Evolutionary conservation across 2,113 vertebrate species (phyloP).

Genomic region (Paratilapia polleni): DNA sequence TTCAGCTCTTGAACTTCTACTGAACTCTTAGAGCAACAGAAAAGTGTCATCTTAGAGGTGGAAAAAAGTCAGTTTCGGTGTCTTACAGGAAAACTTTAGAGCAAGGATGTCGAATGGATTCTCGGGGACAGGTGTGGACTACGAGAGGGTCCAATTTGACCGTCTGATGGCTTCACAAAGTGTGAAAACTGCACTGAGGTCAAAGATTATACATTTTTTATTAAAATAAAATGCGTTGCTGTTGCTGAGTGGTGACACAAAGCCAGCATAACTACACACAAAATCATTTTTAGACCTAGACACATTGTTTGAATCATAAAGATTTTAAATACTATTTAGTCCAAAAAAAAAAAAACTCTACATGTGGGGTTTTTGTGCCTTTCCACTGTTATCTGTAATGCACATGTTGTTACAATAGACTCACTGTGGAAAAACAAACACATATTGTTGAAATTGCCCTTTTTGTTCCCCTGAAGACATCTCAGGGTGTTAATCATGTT

Average conservation of each 20-base stretch:
- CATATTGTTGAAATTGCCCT: not conserved
- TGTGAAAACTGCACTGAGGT: not conserved
- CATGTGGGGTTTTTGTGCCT: not conserved
- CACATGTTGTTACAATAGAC: not conserved
- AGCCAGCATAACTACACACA: not conserved
- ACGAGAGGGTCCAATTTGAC: not conserved
- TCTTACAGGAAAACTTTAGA: not conserved
- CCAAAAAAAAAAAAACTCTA: not conserved
- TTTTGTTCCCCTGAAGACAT: too few relatives aligned
- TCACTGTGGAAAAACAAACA: too few relatives aligned
- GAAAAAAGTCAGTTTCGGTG: not conserved
- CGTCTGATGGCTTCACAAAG: not conserved
- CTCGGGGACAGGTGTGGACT: not conserved
- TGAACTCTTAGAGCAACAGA: not conserved
- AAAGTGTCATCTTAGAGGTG: too few relatives aligned
- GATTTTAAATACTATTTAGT: not conserved
- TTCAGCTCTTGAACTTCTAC: not conserved
- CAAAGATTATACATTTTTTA: not conserved
- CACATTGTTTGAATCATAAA: not conserved
- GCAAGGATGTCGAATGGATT: not conserved
- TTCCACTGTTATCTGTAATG: not conserved
- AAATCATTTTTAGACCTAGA: not conserved
- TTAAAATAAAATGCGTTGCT: accelerated
- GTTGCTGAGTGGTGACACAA: not conserved
- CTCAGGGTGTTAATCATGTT: not conserved